These are phyloP conservation scores for Aleiodes sp. DNA, from an alignment of 1,140 invertebrate species.

Conservation along the genomic window DNA sequence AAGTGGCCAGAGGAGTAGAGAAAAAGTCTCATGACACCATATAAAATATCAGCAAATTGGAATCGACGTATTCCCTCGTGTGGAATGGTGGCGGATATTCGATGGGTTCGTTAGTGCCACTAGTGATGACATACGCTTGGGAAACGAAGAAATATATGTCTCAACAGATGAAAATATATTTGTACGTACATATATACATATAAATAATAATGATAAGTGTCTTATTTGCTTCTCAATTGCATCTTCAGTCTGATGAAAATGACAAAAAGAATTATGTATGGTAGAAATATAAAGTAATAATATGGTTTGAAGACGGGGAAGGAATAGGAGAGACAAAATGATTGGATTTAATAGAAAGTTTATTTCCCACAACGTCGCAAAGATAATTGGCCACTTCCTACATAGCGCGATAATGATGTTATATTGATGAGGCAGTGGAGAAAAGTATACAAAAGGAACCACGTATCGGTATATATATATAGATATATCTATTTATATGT, in stretches of 20 bases:
- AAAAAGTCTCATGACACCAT: not conserved
- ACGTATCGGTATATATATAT: too few species aligned
- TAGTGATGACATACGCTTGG: not conserved
- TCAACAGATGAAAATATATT: too few species aligned
- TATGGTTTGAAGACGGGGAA: not conserved
- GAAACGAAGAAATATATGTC: not conserved
- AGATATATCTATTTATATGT: too few species aligned
- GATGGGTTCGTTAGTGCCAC: constrained; percentile 23
- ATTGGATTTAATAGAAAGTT: constrained; percentile 47
- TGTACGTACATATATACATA: too few species aligned
- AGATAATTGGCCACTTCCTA: constrained; percentile 51
- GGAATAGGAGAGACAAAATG: not conserved
- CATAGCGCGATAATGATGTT: constrained; percentile 47
- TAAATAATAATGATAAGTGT: too few species aligned
- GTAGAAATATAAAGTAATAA: not conserved
- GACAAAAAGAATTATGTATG: not conserved
- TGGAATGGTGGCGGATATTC: not conserved
- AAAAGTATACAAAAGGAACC: constrained; percentile 20
- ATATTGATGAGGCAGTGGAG: constrained; percentile 49
- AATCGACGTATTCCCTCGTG: constrained; percentile 17
- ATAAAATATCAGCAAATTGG: constrained; percentile 21
- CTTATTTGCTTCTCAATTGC: too few species aligned
- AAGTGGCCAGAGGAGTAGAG: not conserved
- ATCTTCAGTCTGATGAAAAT: not conserved
- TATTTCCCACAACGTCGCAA: constrained; percentile 34